Base-by-base conservation (phyloP, 2,888 invertebrate species). In the Mimas tiliae region DNA sequence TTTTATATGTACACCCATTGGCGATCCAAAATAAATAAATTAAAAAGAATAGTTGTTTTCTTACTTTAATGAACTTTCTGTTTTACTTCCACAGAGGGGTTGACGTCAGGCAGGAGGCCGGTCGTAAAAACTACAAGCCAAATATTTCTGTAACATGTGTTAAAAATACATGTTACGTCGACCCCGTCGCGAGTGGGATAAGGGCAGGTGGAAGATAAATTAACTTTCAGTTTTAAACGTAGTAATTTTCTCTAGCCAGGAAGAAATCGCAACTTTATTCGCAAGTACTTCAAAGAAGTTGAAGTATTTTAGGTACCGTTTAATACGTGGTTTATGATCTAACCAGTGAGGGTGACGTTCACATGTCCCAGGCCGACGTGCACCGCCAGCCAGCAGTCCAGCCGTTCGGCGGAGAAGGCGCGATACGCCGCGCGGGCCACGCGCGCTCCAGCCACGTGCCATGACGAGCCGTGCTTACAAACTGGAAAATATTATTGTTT, bases 301-400 rank as follows among this genome's bases (percentile, higher is more conserved):
- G 14, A 19, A 19, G 11, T 62, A n/a, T 21, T 16, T n/a, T 58
- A 38, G 12, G n/a, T 27, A 63, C n/a, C 16, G n/a, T 27, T 19
- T 19, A 14, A 12, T 45, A 33, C 12, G 6, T 16, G 8, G 8
- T 48, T n/a, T 63, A 9, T 70, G 67, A 74, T 75, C 77, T 94
- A 94, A 98, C 98, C 97, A 92, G 95, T 95, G 76, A 99, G 95
- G 65, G 99, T 99, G 80, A 99, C 97, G 94, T 99, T 99, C 89
- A 99, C 97, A 90, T 98, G 98, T 83, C 96, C 97, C 70, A 99
- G 95, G 66, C 99, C 99, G 76, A 99, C 97, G 87, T 97, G 97
- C 68, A 99, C 97, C 48, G 98, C 98, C 74, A 99, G 95, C 90
- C 97, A 96, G 78, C 98, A 99, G 80, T 96, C 95, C 73, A 99